Evolutionary conservation across 2,888 invertebrate genomes (phyloP).

Genomic region (Melolontha melolontha): DNA sequence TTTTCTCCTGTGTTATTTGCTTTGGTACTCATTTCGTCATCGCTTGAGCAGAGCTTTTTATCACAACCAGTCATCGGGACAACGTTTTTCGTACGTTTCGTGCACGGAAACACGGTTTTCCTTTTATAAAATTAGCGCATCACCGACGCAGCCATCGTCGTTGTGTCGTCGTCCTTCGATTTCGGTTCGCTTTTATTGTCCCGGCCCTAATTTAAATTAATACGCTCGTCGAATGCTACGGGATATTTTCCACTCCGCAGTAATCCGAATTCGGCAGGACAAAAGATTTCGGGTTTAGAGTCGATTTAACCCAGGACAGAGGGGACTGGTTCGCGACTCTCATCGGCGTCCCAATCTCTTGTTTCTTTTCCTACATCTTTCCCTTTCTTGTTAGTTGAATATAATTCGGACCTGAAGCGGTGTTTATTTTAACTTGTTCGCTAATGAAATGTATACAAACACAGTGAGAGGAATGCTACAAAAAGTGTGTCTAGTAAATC

Average conservation of each 20-base stretch:
- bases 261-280: conserved; percentile 5
- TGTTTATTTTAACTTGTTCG: conserved; percentile 18
- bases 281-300: conserved; percentile 25
- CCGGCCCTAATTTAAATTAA: conserved; percentile 17
- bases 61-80: no score
- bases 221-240: conserved; percentile 8
- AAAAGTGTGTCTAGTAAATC: not conserved
- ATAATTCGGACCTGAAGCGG: not conserved
- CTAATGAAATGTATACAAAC: conserved; percentile 11
- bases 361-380: not conserved
- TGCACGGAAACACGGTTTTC: conserved; percentile 7
- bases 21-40: no score
- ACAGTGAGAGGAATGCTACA: not conserved
- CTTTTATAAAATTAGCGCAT: conserved; percentile 18
- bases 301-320: conserved; percentile 18
- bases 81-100: no score
- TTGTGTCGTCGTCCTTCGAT: conserved; percentile 7
- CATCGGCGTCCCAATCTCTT: no score
- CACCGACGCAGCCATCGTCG: no score
- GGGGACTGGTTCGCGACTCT: not conserved
- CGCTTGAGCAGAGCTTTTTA: no score
- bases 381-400: not conserved
- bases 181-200: conserved; percentile 8
- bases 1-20: no score
- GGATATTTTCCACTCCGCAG: conserved; percentile 5